Conservation (phyloP, 2,888 invertebrate genomes). For the Eupithecia tripunctaria region DNA sequence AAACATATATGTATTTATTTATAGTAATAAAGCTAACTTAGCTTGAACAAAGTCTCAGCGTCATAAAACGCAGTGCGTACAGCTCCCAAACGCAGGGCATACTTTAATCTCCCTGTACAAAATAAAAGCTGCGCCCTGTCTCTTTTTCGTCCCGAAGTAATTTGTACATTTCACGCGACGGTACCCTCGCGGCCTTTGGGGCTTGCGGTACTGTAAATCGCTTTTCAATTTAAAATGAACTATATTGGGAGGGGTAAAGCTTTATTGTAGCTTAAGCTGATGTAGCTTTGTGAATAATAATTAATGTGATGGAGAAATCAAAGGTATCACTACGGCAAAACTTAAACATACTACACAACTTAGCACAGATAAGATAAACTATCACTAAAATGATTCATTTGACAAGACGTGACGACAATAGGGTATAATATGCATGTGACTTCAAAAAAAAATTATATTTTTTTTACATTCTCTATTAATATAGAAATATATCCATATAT, state of each 20-base stretch:
- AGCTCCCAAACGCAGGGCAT: slow-evolving; percentile 37
- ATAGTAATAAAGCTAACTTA: background rate
- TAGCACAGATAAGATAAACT: no score
- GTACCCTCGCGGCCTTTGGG: slow-evolving; percentile 21
- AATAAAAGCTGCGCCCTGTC: slow-evolving; percentile 47
- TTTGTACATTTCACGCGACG: slow-evolving; percentile 41
- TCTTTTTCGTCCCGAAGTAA: slow-evolving; percentile 35
- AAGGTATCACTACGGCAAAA: background rate
- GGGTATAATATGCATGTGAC: no score
- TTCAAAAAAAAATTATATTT: no score
- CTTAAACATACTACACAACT: background rate
- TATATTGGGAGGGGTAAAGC: slow-evolving; percentile 5
- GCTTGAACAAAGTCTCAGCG: background rate
- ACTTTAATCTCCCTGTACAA: slow-evolving; percentile 49
- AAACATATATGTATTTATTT: no score
- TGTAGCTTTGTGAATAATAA: background rate
- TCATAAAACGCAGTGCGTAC: slow-evolving; percentile 35
- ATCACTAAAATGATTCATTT: no score
- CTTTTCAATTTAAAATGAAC: slow-evolving; percentile 17
- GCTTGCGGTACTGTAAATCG: slow-evolving; percentile 7
- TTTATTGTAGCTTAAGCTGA: background rate
- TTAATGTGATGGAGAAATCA: background rate
- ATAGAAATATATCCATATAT: no score
- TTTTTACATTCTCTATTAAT: no score
- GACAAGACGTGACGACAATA: no score